Conservation (phyloP, 2,797 vertebrate species). For the Heteromormyrus szaboi region DNA sequence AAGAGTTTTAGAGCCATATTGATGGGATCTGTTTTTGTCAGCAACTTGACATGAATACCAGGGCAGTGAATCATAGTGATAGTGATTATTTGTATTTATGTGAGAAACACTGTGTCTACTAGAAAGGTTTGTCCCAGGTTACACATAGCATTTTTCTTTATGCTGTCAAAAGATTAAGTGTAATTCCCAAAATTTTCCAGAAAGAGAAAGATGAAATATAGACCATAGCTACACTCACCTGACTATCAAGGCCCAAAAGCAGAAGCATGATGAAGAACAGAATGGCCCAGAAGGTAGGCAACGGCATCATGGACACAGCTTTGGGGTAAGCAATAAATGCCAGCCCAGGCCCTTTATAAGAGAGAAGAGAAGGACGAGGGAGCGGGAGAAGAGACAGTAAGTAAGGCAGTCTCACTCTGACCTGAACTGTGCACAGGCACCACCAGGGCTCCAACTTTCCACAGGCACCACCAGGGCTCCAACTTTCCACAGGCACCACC, state of each 20-base stretch:
- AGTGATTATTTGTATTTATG: not conserved
- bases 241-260: constrained; percentile 97
- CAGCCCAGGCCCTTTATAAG: constrained; percentile 84
- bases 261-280: constrained; percentile 99
- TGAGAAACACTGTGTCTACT: not conserved
- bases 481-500: too few species aligned
- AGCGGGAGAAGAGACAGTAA: constrained; percentile 51
- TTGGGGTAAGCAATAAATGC: constrained; percentile 98
- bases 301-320: constrained; percentile 97
- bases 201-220: not conserved
- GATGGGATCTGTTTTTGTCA: not conserved
- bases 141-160: not conserved
- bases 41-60: not conserved
- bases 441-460: too few species aligned
- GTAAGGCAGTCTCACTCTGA: constrained; percentile 13
- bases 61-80: not conserved
- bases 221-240: constrained; percentile 62
- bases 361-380: constrained; percentile 51
- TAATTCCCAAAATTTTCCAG: not conserved
- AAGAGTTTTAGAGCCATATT: not conserved
- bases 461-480: too few species aligned
- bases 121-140: not conserved
- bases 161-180: not conserved
- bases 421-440: not conserved
- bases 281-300: constrained; percentile 96